Base-by-base conservation (phyloP, 2,797 vertebrate genomes). In the Mus caroli region DNA sequence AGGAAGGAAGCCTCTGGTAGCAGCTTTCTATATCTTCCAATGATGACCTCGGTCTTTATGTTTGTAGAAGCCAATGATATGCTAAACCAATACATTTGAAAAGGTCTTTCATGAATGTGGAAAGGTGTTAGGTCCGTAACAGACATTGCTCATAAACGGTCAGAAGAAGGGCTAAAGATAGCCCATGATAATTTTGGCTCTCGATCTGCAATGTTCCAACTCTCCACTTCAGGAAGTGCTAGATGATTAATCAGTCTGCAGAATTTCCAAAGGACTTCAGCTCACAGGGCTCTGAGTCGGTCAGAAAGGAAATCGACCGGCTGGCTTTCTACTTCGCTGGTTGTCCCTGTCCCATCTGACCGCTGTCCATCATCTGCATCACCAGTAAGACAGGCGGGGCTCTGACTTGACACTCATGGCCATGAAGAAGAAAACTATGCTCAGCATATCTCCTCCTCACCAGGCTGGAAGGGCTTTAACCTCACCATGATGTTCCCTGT, bases 231-330 rank as follows among this genome's bases (percentile, higher is more conserved):
- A 43, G 37, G 69, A 88, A 88, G 17, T 43, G 40, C 71, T 88
- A 43, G 73, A 58, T 75, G 73, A 43, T 56, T 43, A 34, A 88
- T 88, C 64, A n/a, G 26, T 58, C 86, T 76, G 71, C 54, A 46
- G 37, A 76, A 76, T 58, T 43, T 75, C 69, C 37, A 58, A 40
- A 88, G 26, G 52, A 75, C n/a, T 12, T 75, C 69, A 58, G 37
- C 19, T 76, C 86, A 22, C 52, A 75, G 69, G 17, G 31, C 50
- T 94, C 62, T 89, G 84, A 28, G 31, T 52, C 17, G 40, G 17
- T 90, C 62, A 79, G 50, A 82, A 75, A 62, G 64, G 31, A 96
- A 96, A 82, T 26, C n/a, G 37, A 75, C 77, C 9, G 71, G 37
- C 43, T 78, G 60, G 60, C 79, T 93, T 3, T 46, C 50, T 64